Percentiles rank a stretch among this genome's conserved stretches.
Conservation (phyloP, 2,888 invertebrate species). For the Synergus japonicus region DNA sequence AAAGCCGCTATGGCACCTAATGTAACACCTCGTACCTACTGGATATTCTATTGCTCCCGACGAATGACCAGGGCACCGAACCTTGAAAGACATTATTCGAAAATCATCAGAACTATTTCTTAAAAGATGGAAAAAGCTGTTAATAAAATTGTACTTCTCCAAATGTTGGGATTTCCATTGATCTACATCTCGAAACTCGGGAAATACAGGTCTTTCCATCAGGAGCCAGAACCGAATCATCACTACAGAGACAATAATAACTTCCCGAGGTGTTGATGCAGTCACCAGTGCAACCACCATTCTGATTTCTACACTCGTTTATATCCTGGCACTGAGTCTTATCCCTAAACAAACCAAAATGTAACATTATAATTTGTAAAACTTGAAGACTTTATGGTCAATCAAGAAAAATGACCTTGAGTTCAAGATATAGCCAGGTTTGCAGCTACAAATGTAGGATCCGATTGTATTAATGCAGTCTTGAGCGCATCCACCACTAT, state of each 20-base stretch:
- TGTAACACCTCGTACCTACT: constrained; percentile 77
- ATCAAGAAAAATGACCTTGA: constrained; percentile 60
- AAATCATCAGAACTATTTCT: background rate
- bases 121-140: background rate
- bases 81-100: constrained; percentile 52
- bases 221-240: constrained; percentile 69
- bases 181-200: constrained; percentile 63
- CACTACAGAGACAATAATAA: constrained; percentile 73
- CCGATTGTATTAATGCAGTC: constrained; percentile 75
- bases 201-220: constrained; percentile 73
- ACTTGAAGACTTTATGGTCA: constrained; percentile 7
- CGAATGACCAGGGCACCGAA: constrained; percentile 73
- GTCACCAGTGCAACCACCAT: constrained; percentile 74
- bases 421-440: constrained; percentile 64
- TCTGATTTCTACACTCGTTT: constrained; percentile 73
- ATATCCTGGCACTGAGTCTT: constrained; percentile 72
- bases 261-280: constrained; percentile 76
- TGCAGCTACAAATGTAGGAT: constrained; percentile 72
- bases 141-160: constrained; percentile 63
- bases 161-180: constrained; percentile 64
- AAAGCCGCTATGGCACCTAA: constrained; percentile 79
- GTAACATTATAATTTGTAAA: constrained; percentile 38
- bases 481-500: constrained; percentile 73
- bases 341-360: constrained; percentile 60
- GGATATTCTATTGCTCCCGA: constrained; percentile 70